Evolutionary conservation across 2,888 invertebrate genomes (phyloP).

Genomic region (Sphaerophoria taeniata): DNA sequence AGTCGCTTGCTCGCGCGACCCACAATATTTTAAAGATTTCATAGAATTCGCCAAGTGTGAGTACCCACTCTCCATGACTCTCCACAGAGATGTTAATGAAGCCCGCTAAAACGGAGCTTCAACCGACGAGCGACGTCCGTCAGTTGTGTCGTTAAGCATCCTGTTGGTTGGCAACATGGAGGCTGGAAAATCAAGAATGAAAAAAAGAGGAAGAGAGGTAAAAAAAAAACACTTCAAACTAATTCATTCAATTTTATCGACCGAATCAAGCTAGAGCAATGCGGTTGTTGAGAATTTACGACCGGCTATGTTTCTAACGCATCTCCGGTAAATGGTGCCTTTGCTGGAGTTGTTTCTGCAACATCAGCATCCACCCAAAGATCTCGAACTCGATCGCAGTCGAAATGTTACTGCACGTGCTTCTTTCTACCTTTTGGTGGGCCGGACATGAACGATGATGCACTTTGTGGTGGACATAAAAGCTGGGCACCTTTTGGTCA

Average conservation of each 20-base stretch:
- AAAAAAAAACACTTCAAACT: conserved; percentile 59
- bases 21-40: conserved; percentile 13
- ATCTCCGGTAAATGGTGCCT: conserved; percentile 46
- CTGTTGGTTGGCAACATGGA: conserved; percentile 32
- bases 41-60: neutral
- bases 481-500: conserved; percentile 9
- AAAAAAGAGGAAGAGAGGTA: conserved; percentile 11
- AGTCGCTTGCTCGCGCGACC: conserved; percentile 21
- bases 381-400: neutral
- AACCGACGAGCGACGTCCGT: neutral
- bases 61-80: neutral
- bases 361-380: conserved; percentile 15
- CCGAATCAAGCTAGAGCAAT: conserved; percentile 67
- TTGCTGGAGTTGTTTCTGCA: conserved; percentile 3
- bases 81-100: neutral
- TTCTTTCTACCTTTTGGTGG: conserved; percentile 38
- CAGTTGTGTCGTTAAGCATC: conserved; percentile 34
- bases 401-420: conserved; percentile 70
- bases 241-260: conserved; percentile 73
- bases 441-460: conserved; percentile 50
- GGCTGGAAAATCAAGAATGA: conserved; percentile 19
- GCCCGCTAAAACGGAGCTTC: conserved; percentile 1
- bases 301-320: conserved; percentile 60
- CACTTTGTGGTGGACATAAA: conserved; percentile 12
- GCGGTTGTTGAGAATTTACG: conserved; percentile 47